A percentile compares a stretch with the other conserved stretches of the same genome.
phyloP scores from a whole-genome alignment of 2,797 vertebrate genomes.

The Cuniculus paca region DNA sequence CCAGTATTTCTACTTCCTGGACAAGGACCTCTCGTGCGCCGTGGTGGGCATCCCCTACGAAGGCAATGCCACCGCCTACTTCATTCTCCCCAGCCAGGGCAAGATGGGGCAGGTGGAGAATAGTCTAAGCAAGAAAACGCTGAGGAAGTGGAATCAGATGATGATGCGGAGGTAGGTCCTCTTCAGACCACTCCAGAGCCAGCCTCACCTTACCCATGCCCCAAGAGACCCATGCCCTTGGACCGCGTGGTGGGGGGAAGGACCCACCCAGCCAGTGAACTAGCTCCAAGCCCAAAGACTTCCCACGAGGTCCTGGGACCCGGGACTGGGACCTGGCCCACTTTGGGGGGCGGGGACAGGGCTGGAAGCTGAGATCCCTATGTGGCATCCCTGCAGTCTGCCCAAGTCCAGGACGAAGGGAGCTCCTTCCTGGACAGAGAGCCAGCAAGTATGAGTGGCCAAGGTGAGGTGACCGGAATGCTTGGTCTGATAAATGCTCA shows the following conservation, averaged over 20 bases:
- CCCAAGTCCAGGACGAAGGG: background rate
- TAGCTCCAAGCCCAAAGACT: background rate
- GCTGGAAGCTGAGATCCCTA: background rate
- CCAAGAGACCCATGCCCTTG: too few relatives aligned
- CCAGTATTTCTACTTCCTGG: slow-evolving; percentile 19
- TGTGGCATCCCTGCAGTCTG: background rate
- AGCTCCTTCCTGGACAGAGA: background rate
- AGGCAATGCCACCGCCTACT: slow-evolving; percentile 42
- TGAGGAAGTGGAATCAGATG: slow-evolving; percentile 64
- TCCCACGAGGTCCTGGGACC: background rate
- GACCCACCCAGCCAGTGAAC: background rate
- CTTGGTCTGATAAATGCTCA: background rate
- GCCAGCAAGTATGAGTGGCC: background rate
- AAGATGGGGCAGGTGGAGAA: slow-evolving; percentile 69
- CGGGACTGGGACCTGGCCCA: too few relatives aligned
- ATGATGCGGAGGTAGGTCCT: slow-evolving; percentile 76
- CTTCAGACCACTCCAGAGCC: rapidly evolving
- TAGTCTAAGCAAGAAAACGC: background rate
- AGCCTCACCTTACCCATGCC: rapidly evolving
- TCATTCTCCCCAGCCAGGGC: slow-evolving; percentile 64
- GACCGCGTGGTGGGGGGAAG: background rate
- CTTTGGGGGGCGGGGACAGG: background rate
- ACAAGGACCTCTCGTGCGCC: slow-evolving; percentile 60
- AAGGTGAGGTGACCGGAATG: rapidly evolving
- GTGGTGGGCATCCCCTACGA: slow-evolving; percentile 73